Base-by-base conservation (phyloP, 2,888 invertebrate species). In the Scrobipalpa atriplicella region DNA sequence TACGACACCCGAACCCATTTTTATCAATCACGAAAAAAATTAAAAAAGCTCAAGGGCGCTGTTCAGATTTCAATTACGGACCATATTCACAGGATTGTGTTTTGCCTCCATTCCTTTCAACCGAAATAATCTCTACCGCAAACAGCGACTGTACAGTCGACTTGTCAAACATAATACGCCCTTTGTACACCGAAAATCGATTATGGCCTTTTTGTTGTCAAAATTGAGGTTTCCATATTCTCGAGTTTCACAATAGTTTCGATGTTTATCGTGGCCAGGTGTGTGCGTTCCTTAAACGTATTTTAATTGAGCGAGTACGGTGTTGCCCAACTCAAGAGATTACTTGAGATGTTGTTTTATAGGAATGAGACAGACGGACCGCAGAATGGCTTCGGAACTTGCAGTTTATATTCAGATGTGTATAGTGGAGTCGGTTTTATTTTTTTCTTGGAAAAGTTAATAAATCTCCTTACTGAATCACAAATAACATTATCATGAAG, bases 121-220 rank as follows among this genome's bases (percentile, higher is more conserved):
- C 90, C 92, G 90, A 92, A 92, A 92, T 92, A 92, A 92, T 92
- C 92, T 88, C 83, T 83, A 92, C 92, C 91, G 87, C 92, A 92
- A 92, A 92, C 92, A 92, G 78, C 85, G 84, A 81, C 83, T 84
- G 84, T 87, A 85, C 90, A 90, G 90, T 87, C 86, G 90, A 90
- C 89, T 91, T 89, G 91, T 88, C 89, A 92, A 89, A 90, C 89
- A 92, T 90, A 92, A 92, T 90, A 81, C 87, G 73, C 74, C 83
- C 83, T 90, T 92, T 92, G 90, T 90, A 80, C 72, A 79, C 82
- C 83, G 78, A 87, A 91, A 92, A 92, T 92, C 92, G 92, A 92
- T 92, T 92, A 92, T 86, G 83, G 87, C 85, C 91, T 92, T 92
- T 92, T 92, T 92, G 92, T 91, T 92, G 90, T 92, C 91, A 91